Evolutionary conservation across 2,888 invertebrate genomes (phyloP).

Genomic region (Euzophera pinguis): DNA sequence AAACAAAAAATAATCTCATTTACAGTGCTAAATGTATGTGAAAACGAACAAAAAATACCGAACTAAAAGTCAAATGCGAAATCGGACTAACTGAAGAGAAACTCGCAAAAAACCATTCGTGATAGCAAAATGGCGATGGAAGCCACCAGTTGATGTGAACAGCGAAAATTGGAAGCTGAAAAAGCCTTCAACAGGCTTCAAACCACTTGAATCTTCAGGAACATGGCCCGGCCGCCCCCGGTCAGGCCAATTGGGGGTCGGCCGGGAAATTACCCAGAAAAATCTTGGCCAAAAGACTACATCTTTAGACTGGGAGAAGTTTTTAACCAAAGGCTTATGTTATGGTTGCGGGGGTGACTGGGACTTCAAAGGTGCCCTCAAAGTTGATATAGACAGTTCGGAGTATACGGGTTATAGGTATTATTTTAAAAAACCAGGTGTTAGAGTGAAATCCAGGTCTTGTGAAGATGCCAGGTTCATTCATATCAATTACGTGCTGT

Average conservation of each 20-base stretch:
- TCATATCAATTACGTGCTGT: slow-evolving; percentile 81
- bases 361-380: slow-evolving; percentile 62
- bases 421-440: slow-evolving; percentile 60
- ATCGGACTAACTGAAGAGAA: slow-evolving; percentile 41
- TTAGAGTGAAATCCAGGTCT: slow-evolving; percentile 59
- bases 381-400: slow-evolving; percentile 67
- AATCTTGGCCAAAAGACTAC: slow-evolving; percentile 2
- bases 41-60: slow-evolving; percentile 17
- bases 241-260: slow-evolving; percentile 50
- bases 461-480: slow-evolving; percentile 83
- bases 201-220: slow-evolving; percentile 44
- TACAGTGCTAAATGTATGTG: slow-evolving; percentile 20
- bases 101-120: slow-evolving; percentile 58
- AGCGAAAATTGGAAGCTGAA: slow-evolving; percentile 74
- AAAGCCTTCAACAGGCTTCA: slow-evolving; percentile 48
- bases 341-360: slow-evolving; percentile 72
- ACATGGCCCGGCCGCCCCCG: slow-evolving; percentile 77
- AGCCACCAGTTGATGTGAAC: slow-evolving; percentile 63
- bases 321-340: slow-evolving; percentile 63
- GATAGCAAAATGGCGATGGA: slow-evolving; percentile 77
- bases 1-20: neutral
- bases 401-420: slow-evolving; percentile 75
- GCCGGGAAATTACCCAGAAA: slow-evolving; percentile 29
- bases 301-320: slow-evolving; percentile 48
- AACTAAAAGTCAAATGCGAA: slow-evolving; percentile 30